Base-by-base conservation (phyloP, 2,113 vertebrate species). In the Elephantulus edwardii region DNA sequence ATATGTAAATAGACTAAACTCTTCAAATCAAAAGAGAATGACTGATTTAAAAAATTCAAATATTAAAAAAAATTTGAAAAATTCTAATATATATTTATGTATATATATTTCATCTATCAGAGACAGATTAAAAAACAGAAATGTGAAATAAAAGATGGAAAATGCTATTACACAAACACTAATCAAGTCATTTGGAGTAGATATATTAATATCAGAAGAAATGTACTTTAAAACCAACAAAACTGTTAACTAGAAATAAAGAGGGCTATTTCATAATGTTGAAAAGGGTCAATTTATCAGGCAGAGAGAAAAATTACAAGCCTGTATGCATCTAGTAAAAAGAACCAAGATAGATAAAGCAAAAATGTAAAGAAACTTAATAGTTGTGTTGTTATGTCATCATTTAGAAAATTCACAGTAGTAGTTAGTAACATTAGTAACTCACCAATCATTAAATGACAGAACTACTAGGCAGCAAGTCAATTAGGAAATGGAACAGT, bases 61-160 rank as follows among this genome's bases (percentile, higher is more conserved):
- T n/a, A n/a, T n/a, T n/a, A n/a, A n/a, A n/a, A n/a, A n/a, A n/a
- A n/a, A n/a, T n/a, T n/a, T n/a, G n/a, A n/a, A n/a, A n/a, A n/a
- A n/a, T n/a, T n/a, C n/a, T n/a, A n/a, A n/a, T n/a, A n/a, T n/a
- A n/a, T n/a, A n/a, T n/a, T n/a, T n/a, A n/a, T n/a, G n/a, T n/a
- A 2, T 38, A 68, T 38, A 68, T 38, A 68, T 38, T n/a, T 24
- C 22, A 16, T 38, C 35, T 68, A 68, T 35, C 35, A 9, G n/a
- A 68, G 35, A n/a, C 6, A 78, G 56, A 87, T 77, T 84, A 50
- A 95, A 80, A 91, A 52, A 89, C 22, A 89, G 40, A 70, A n/a
- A 62, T 44, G 68, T 46, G 84, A 91, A 87, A 35, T 28, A 87
- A 95, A 62, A 28, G 48, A 87, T 28, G 35, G 46, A 52, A 70